These are phyloP conservation scores for Epinotia brunnichana DNA, from an alignment of 2,888 invertebrate species.

Conservation along the genomic window DNA sequence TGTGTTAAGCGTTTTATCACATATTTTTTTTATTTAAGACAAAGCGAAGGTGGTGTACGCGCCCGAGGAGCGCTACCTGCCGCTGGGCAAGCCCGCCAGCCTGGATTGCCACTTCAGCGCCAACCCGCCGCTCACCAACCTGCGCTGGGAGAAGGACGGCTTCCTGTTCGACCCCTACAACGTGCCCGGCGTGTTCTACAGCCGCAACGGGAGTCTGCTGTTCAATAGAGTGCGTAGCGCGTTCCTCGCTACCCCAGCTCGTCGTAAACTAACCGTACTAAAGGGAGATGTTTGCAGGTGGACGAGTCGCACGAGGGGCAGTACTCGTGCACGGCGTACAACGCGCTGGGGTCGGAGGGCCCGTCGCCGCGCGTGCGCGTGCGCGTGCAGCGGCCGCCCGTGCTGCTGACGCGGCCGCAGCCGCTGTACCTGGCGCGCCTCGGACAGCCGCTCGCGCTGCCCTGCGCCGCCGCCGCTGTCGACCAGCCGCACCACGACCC, in stretches of 20 bases:
- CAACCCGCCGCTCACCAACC: slow-evolving; percentile 94
- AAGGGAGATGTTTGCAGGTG: slow-evolving; percentile 74
- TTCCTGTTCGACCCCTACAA: slow-evolving; percentile 95
- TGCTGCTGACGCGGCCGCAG: slow-evolving; percentile 91
- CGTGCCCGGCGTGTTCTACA: slow-evolving; percentile 93
- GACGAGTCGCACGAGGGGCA: slow-evolving; percentile 93
- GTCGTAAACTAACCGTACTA: neutral
- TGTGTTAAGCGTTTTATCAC: neutral
- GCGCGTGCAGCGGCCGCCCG: slow-evolving; percentile 92
- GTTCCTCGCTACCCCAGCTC: neutral
- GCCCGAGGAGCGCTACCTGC: slow-evolving; percentile 92
- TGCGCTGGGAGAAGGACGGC: slow-evolving; percentile 97
- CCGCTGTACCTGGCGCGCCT: slow-evolving; percentile 92
- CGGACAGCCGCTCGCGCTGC: slow-evolving; percentile 91
- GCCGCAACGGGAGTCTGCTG: slow-evolving; percentile 92
- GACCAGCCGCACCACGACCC: slow-evolving; percentile 76
- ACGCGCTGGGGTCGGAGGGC: slow-evolving; percentile 93
- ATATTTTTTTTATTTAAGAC: slow-evolving; percentile 82
- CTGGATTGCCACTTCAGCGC: slow-evolving; percentile 96
- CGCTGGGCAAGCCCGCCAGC: slow-evolving; percentile 91
- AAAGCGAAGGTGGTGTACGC: slow-evolving; percentile 96
- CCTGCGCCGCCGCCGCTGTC: slow-evolving; percentile 90
- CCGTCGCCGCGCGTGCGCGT: slow-evolving; percentile 93
- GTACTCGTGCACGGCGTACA: slow-evolving; percentile 96
- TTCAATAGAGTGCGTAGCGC: slow-evolving; percentile 85